Evolutionary conservation across 2,113 vertebrate genomes (phyloP).

Genomic region (Pithys albifrons): DNA sequence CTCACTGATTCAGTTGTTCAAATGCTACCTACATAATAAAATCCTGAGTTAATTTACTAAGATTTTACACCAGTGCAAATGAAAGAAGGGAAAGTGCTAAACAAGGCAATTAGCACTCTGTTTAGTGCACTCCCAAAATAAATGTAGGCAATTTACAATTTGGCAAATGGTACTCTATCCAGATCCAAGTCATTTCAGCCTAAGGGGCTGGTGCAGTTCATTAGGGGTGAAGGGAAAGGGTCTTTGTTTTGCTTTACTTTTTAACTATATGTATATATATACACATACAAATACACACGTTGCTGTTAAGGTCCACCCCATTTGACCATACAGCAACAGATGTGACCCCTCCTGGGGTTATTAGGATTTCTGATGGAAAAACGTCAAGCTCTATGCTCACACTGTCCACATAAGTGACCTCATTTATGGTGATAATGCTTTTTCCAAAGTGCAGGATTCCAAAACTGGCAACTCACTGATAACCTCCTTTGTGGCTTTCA

Average conservation of each 20-base stretch:
- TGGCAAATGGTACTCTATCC: conserved; percentile 77
- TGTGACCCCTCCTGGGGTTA: conserved; percentile 68
- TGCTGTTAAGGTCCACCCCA: conserved; percentile 59
- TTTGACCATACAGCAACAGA: conserved; percentile 70
- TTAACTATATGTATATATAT: conserved; percentile 11
- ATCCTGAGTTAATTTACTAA: conserved; percentile 82
- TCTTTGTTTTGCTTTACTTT: conserved; percentile 70
- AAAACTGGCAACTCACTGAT: conserved; percentile 47
- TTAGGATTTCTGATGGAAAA: conserved; percentile 73
- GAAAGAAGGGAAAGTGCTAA: conserved; percentile 83
- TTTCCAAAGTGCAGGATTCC: conserved; percentile 31
- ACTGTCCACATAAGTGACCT: conserved; percentile 61
- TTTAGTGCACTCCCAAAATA: conserved; percentile 84
- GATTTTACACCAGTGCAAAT: conserved; percentile 84
- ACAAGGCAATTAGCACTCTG: conserved; percentile 86
- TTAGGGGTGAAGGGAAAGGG: conserved; percentile 79
- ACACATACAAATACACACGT: conserved; percentile 26
- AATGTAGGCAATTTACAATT: conserved; percentile 85
- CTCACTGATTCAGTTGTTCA: conserved; percentile 81
- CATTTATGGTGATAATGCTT: conserved; percentile 16
- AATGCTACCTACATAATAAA: conserved; percentile 83
- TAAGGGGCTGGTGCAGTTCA: conserved; percentile 79
- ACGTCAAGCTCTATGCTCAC: conserved; percentile 65
- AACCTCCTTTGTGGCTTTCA: conserved; percentile 26
- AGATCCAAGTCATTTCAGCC: conserved; percentile 80